Evolutionary conservation across 2,888 invertebrate genomes (phyloP), one percentile per base, ranked within the genome.

Genomic region (Drosophila setosimentum): DNA sequence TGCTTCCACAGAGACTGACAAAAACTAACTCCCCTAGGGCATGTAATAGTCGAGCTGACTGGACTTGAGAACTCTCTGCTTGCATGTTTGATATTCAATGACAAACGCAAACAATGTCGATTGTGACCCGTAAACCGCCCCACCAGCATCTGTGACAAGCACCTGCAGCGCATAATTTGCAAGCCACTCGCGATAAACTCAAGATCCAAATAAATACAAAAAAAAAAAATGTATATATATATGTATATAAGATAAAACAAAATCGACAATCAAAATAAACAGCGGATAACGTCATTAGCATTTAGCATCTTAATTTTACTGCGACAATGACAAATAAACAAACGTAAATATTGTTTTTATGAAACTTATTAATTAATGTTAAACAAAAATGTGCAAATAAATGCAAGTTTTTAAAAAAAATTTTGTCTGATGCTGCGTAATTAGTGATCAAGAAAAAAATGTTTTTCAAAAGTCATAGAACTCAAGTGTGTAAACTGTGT

Each of bases 31-130:
- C 8, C 8, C 8, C 16, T 45, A 71, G 61, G 35, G 60, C 24
- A 74, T 54, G 11, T 33, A 0, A 0, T 2, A 62, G 78, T 54
- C 60, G 18, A 18, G 48, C 32, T 37, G 30, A 24, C 11, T 24
- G 18, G 6, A 13, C 7, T 27, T 27, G 0, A 13, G 18, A 6
- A 7, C 35, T 40, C 32, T 45, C 35, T 42, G 61, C 76, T 69
- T 49, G 42, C 64, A 33, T n/a, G 30, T 45, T 60, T 84, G 48
- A 76, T 76, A 82, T 82, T 82, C 83, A 87, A 85, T 83, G 83
- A 85, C 83, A 85, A 71, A 60, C 60, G 71, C 68, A 68, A 82
- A 73, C 69, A 80, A 80, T 74, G 61, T 49, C 55, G 57, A 68
- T 64, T 78, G 53, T 65, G 64, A 76, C 63, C 68, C 77, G 64